These are phyloP conservation scores for Danaus melanippus DNA, from an alignment of 1,140 invertebrate species.

Conservation along the genomic window DNA sequence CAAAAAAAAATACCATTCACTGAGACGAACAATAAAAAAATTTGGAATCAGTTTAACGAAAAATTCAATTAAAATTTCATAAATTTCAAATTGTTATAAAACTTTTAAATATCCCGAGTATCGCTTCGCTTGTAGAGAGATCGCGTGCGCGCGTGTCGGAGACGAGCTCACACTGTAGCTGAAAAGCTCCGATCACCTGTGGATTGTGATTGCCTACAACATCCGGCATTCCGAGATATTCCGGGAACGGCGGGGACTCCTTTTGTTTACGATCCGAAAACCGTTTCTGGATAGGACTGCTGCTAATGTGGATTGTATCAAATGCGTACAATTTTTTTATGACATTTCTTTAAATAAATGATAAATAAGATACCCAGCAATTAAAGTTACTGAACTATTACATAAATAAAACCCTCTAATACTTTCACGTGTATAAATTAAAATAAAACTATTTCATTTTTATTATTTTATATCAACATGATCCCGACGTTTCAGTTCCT, in stretches of 20 bases:
- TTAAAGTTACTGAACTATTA: no score
- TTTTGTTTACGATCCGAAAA: slow-evolving; percentile 53
- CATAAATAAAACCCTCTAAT: no score
- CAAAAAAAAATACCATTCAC: slow-evolving; percentile 15
- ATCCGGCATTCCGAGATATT: slow-evolving; percentile 66
- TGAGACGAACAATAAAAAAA: slow-evolving; percentile 4
- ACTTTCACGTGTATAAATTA: no score
- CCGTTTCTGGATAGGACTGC: slow-evolving; percentile 16
- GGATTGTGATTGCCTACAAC: slow-evolving; percentile 35
- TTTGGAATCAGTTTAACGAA: slow-evolving; percentile 9
- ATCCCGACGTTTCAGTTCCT: no score
- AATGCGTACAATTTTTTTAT: no score
- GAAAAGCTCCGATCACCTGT: slow-evolving; percentile 29
- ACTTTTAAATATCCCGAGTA: slow-evolving; percentile 16
- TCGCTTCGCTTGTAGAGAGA: slow-evolving; percentile 21
- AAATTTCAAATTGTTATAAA: slow-evolving; percentile 4
- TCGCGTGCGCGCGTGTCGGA: slow-evolving; percentile 25
- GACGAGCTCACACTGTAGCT: slow-evolving; percentile 30
- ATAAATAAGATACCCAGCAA: no score
- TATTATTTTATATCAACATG: no score
- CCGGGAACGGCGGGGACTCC: slow-evolving; percentile 46
- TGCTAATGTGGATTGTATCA: no score
- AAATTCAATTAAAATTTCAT: background rate
- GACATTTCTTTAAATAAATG: no score
- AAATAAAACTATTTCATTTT: no score